A percentile compares a stretch with the other conserved stretches of the same genome.
Conservation (phyloP, 2,888 invertebrate species). For the Euspilapteryx auroguttella region DNA sequence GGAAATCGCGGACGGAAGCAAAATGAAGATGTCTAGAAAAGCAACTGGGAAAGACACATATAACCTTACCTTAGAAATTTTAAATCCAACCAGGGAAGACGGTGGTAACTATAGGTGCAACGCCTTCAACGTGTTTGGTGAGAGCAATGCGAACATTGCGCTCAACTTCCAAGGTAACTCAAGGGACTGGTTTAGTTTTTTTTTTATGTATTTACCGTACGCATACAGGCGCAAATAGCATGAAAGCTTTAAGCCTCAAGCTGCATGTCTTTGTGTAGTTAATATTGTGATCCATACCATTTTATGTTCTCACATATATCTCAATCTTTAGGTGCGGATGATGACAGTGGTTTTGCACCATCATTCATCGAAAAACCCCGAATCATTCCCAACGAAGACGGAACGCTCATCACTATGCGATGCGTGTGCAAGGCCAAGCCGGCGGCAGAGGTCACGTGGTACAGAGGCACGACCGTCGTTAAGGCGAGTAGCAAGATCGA, state of each 20-base stretch:
- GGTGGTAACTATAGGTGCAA: slow-evolving; percentile 99
- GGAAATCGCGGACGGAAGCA: slow-evolving; percentile 78
- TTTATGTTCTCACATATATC: too few relatives aligned
- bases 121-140: slow-evolving; percentile 97
- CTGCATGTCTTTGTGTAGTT: slow-evolving; percentile 25
- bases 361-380: slow-evolving; percentile 98
- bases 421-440: slow-evolving; percentile 95
- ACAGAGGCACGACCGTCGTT: slow-evolving; percentile 83
- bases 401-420: slow-evolving; percentile 95
- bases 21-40: slow-evolving; percentile 90
- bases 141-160: slow-evolving; percentile 99
- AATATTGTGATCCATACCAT: slow-evolving; percentile 6
- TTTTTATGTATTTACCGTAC: slow-evolving; percentile 27
- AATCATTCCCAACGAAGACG: slow-evolving; percentile 97
- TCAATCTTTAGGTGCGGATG: slow-evolving; percentile 82
- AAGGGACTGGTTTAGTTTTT: too few relatives aligned
- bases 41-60: slow-evolving; percentile 89
- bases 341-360: slow-evolving; percentile 91
- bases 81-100: slow-evolving; percentile 93
- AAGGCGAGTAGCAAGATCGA: slow-evolving; percentile 83
- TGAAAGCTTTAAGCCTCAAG: slow-evolving; percentile 42
- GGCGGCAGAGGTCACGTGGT: slow-evolving; percentile 94
- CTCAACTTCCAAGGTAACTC: slow-evolving; percentile 95
- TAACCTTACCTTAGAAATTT: slow-evolving; percentile 89
- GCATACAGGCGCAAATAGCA: slow-evolving; percentile 54